These are phyloP conservation scores for Rhynchotus rufescens DNA, from an alignment of 2,797 vertebrate species.

Conservation along the genomic window DNA sequence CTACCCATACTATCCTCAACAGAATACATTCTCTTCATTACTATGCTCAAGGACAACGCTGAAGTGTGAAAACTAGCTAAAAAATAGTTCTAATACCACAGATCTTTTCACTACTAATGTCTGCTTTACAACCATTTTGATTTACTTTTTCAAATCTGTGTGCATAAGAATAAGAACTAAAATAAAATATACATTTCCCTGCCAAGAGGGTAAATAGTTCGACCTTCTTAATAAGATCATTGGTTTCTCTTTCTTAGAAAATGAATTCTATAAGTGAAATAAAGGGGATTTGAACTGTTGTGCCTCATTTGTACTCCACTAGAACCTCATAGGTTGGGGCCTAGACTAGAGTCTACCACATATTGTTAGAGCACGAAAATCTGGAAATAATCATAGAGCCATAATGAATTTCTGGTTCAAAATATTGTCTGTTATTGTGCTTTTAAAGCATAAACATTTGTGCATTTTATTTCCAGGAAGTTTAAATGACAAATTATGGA, in stretches of 20 bases:
- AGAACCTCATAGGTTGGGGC: too few species aligned
- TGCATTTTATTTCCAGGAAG: neutral
- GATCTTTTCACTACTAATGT: neutral
- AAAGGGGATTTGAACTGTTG: neutral
- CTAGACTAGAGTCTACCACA: neutral
- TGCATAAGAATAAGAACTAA: neutral
- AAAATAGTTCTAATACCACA: neutral
- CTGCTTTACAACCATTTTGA: neutral
- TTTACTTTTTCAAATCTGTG: neutral
- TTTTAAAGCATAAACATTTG: neutral
- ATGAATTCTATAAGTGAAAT: neutral
- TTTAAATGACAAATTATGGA: neutral
- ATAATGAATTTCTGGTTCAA: neutral
- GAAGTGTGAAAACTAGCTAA: constrained; percentile 2
- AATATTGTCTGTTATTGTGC: neutral
- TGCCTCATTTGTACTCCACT: neutral
- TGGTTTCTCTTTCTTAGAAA: neutral
- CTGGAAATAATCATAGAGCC: neutral
- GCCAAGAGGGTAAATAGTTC: neutral
- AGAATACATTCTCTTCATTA: neutral
- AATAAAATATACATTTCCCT: neutral
- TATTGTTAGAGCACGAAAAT: neutral
- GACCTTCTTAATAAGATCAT: neutral
- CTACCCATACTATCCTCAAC: neutral
- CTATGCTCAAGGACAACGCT: neutral